Percentiles rank a stretch among this genome's conserved stretches.
Evolutionary conservation across 2,113 vertebrate genomes (phyloP).

Genomic region (Amblyornis subalaris): DNA sequence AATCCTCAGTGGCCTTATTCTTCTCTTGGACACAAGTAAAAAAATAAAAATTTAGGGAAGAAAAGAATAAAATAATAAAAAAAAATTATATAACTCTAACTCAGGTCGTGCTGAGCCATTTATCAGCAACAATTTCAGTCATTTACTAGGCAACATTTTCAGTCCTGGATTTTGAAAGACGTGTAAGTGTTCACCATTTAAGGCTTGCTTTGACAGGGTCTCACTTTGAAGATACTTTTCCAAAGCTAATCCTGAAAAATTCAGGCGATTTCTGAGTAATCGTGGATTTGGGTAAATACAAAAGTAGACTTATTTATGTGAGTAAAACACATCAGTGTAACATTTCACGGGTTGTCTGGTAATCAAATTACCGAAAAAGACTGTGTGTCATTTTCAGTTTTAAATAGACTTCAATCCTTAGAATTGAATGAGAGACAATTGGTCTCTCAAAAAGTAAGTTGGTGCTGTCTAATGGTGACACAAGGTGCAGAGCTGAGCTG

Average conservation of each 20-base stretch:
- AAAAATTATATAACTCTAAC: background rate
- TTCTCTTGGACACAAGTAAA: background rate
- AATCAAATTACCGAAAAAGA: conserved; percentile 7
- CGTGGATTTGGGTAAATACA: background rate
- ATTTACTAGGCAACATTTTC: background rate
- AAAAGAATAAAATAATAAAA: background rate
- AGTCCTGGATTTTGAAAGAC: background rate
- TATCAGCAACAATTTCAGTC: background rate
- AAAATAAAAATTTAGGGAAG: background rate
- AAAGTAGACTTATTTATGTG: background rate
- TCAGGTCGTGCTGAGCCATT: background rate
- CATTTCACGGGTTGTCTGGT: background rate
- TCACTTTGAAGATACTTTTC: background rate
- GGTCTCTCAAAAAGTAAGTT: conserved; percentile 16
- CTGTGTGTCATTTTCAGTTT: background rate
- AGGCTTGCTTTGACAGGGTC: background rate
- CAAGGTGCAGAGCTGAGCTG: background rate
- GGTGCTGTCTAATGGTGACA: background rate
- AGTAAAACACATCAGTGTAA: background rate
- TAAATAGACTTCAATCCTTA: background rate
- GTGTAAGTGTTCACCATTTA: background rate
- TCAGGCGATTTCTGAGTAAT: background rate
- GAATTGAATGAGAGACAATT: background rate
- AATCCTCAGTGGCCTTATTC: background rate
- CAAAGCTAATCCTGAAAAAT: background rate